Conservation (phyloP, 2,888 invertebrate species). For the Parapristionchus giblindavisi region DNA sequence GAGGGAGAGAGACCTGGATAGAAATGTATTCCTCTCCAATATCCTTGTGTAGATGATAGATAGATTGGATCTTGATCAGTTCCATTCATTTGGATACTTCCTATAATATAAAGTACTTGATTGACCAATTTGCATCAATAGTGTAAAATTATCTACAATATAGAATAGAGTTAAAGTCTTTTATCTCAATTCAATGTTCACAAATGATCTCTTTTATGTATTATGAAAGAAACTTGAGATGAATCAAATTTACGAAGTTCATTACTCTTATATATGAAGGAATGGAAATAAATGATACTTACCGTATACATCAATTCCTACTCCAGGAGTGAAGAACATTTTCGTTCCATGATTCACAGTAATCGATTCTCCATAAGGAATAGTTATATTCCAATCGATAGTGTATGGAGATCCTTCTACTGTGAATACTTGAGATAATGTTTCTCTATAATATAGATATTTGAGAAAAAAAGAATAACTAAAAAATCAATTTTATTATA, state of each 20-base stretch:
- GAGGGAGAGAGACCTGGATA: neutral
- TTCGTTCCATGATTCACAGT: neutral
- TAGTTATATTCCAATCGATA: neutral
- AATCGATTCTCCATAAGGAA: neutral
- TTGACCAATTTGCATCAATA: too few species aligned
- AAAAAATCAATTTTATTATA: neutral
- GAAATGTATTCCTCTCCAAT: constrained; percentile 8
- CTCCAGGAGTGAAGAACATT: neutral
- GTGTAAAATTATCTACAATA: too few species aligned
- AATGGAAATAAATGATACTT: neutral
- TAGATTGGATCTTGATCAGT: neutral
- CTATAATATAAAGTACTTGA: too few species aligned
- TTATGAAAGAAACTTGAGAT: too few species aligned
- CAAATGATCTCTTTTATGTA: too few species aligned
- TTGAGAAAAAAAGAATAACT: neutral
- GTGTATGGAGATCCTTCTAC: neutral
- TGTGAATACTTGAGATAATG: neutral
- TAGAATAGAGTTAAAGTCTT: too few species aligned
- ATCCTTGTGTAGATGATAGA: neutral
- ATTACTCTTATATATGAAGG: neutral
- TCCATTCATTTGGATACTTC: neutral
- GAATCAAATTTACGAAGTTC: too few species aligned
- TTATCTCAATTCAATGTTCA: too few species aligned
- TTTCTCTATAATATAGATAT: neutral
- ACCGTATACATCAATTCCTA: constrained; percentile 29